Conservation (phyloP, 2,113 vertebrate species). For the Rhynchomys soricoides region DNA sequence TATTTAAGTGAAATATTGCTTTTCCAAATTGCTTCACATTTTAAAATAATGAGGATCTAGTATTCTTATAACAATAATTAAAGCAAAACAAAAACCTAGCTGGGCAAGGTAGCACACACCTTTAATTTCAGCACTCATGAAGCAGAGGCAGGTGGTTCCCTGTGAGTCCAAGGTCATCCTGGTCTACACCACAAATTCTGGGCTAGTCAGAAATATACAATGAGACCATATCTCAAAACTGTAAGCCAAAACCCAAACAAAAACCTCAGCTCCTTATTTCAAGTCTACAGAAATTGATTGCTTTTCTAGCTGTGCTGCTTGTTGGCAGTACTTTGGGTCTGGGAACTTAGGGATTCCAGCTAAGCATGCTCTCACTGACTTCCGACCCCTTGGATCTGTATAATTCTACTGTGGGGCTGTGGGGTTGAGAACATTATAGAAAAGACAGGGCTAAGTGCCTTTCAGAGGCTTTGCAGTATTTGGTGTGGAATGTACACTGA, state of each 20-base stretch:
- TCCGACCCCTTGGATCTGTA: not conserved
- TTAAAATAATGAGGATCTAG: slow-evolving; percentile 29
- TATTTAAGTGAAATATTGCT: slow-evolving; percentile 33
- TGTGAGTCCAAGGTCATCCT: not conserved
- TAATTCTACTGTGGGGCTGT: not conserved
- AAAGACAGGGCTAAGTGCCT: not conserved
- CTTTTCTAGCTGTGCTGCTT: not conserved
- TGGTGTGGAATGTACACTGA: not conserved
- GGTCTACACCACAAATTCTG: not conserved
- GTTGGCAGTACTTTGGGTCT: not conserved
- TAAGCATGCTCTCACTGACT: not conserved
- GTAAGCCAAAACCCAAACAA: not conserved
- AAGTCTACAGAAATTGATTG: not conserved
- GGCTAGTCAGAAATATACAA: not conserved
- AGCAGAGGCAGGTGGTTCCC: not conserved
- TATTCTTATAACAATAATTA: not conserved
- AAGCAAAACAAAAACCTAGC: not conserved
- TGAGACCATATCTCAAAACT: not conserved
- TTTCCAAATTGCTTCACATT: slow-evolving; percentile 26
- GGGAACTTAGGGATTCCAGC: not conserved
- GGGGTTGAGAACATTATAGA: not conserved
- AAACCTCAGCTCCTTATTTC: slow-evolving; percentile 16
- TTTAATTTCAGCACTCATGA: not conserved
- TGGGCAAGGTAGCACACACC: not conserved
- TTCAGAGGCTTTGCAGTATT: not conserved